Conservation (phyloP, 2,797 vertebrate species). For the Tenualosa ilisha region DNA sequence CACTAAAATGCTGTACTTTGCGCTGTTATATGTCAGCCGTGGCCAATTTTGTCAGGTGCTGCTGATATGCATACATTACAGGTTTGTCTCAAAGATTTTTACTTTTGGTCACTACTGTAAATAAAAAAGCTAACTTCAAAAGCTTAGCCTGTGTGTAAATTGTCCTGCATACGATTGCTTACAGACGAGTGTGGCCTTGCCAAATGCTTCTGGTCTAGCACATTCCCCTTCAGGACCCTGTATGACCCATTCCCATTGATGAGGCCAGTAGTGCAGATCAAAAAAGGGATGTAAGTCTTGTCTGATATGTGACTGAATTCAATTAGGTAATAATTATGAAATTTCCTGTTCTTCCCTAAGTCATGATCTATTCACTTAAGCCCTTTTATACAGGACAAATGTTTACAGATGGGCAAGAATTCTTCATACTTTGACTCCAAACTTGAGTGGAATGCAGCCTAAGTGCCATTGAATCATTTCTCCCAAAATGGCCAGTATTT, state of each 20-base stretch:
- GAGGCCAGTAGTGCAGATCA: background rate
- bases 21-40: too few species aligned
- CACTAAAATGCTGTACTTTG: background rate
- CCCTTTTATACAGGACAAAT: too few species aligned
- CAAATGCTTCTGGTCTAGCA: background rate
- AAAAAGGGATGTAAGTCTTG: background rate
- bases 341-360: too few species aligned
- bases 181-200: background rate
- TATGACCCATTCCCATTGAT: background rate
- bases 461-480: background rate
- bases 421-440: background rate
- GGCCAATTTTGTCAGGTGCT: background rate
- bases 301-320: too few species aligned
- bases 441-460: background rate
- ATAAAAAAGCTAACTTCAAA: background rate
- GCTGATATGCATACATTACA: background rate
- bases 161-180: background rate
- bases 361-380: too few species aligned
- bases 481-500: background rate
- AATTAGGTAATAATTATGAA: too few species aligned
- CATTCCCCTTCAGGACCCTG: background rate
- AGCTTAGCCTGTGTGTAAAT: background rate
- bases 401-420: background rate
- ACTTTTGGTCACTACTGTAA: too few species aligned
- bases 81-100: too few species aligned